Conservation (phyloP, 2,888 invertebrate genomes). For the Marronus borbonicus region DNA sequence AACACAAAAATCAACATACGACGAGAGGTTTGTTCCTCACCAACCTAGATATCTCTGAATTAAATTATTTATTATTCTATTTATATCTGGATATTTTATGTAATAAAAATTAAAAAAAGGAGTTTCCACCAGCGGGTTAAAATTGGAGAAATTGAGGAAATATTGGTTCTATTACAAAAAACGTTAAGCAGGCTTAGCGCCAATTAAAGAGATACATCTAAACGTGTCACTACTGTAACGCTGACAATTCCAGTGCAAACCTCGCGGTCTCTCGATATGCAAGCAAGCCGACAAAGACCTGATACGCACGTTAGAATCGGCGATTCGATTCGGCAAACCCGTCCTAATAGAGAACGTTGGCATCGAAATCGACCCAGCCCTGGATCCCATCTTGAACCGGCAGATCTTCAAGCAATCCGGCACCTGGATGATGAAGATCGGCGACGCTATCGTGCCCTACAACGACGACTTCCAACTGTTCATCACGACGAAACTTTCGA, state of each 20-base stretch:
- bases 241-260: conserved; percentile 74
- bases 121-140: no score
- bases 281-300: conserved; percentile 83
- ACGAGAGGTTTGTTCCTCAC: no score
- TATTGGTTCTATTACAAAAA: no score
- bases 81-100: no score
- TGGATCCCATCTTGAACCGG: conserved; percentile 86
- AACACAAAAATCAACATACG: no score
- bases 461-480: conserved; percentile 85
- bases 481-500: conserved; percentile 90
- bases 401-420: conserved; percentile 86
- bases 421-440: conserved; percentile 83
- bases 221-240: no score
- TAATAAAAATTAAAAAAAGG: no score
- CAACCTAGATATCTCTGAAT: no score
- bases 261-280: conserved; percentile 78
- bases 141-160: no score
- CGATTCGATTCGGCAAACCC: conserved; percentile 82
- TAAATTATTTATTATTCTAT: no score
- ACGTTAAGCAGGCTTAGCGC: no score
- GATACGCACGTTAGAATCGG: conserved; percentile 79
- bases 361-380: conserved; percentile 87
- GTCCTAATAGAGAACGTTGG: conserved; percentile 89
- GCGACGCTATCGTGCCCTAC: conserved; percentile 88
- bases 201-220: no score